These are phyloP conservation scores for Bothrops jararaca DNA, from an alignment of 2,113 vertebrate species.

Conservation along the genomic window DNA sequence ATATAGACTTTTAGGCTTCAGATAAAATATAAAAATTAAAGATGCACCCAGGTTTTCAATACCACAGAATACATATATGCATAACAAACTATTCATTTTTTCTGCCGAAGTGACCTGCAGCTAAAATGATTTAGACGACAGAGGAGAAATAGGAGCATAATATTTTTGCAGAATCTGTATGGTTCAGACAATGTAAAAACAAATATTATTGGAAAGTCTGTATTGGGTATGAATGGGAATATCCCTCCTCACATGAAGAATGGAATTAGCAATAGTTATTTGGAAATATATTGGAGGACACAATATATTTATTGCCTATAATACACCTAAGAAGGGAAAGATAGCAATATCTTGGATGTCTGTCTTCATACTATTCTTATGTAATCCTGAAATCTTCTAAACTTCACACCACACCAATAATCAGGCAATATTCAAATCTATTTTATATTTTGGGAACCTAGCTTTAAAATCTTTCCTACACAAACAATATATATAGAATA, in stretches of 20 bases:
- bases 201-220: background rate
- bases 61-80: background rate
- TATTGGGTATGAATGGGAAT: background rate
- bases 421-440: background rate
- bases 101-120: background rate
- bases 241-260: background rate
- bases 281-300: background rate
- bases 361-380: background rate
- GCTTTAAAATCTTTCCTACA: background rate
- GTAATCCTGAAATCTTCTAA: background rate
- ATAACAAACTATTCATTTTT: background rate
- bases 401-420: background rate
- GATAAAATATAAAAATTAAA: background rate
- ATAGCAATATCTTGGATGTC: background rate
- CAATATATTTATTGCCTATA: background rate
- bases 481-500: background rate
- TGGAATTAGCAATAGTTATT: background rate
- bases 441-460: background rate
- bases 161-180: background rate
- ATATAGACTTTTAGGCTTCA: background rate
- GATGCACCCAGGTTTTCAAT: background rate
- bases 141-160: background rate
- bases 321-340: background rate
- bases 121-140: background rate
- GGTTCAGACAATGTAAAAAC: background rate